Base-by-base conservation (phyloP, 1,140 invertebrate species). In the Bilobella aurantiaca region DNA sequence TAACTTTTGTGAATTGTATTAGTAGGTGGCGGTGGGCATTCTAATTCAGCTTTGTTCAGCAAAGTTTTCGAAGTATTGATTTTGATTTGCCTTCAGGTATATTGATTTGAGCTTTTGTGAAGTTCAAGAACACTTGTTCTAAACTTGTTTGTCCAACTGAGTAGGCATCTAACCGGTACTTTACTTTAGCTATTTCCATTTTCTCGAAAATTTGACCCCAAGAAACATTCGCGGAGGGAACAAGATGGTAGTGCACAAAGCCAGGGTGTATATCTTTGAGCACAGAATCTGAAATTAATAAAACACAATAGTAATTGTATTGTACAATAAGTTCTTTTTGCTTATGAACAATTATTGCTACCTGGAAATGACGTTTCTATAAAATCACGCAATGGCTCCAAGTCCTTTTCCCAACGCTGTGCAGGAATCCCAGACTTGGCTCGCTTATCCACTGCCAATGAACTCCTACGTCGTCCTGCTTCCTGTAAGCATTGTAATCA, bases 71-170 rank as follows among this genome's bases (percentile, higher is more conserved):
- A n/a, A n/a, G n/a, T n/a, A n/a, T 42, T 42, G 37, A 42, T 8
- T 12, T 42, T 42, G 8, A 42, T 42, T 42, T 42, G 8, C 8
- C n/a, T n/a, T 42, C 37, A 12, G 37, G 14, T 27, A 59, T 29
- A 27, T 56, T 63, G 49, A 60, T 27, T 62, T 72, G 69, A 14
- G 60, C 62, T 58, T 72, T 72, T 14, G 70, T 64, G 60, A 72
- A 72, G 53, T 66, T 69, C 1, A 72, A 49, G 34, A 72, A 67
- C 16, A 91, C 87, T 78, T 91, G 88, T 75, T 92, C 89, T 30
- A 92, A 79, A 53, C 87, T 87, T 1, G 88, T 90, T 77, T 93
- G 89, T 59, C 87, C 87, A 23, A 93, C 83, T 5, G 87, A 88
- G 76, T 91, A 92, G 75, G 90, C 89, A 74, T 90, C 88, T 37